Conservation (phyloP, 2,888 invertebrate genomes). For the Spodoptera picta region DNA sequence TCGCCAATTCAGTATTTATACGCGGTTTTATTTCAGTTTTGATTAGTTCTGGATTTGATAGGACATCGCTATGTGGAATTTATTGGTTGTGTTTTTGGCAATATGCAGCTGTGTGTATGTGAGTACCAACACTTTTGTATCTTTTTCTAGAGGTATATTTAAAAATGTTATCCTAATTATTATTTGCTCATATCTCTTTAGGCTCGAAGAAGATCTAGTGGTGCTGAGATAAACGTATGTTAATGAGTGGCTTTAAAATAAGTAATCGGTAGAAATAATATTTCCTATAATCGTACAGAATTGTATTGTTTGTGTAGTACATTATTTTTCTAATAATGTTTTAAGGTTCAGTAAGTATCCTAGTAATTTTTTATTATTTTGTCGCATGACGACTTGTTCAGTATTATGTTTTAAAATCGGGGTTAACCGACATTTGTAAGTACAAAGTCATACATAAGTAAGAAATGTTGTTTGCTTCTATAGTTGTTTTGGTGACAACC, state of each 20-base stretch:
- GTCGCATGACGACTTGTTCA: too few species aligned
- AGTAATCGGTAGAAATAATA: not conserved
- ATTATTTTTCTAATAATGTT: too few species aligned
- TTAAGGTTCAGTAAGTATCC: too few species aligned
- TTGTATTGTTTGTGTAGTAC: too few species aligned
- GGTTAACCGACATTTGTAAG: too few species aligned
- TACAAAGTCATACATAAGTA: too few species aligned
- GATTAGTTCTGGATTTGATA: slow-evolving; percentile 39
- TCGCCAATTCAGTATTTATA: slow-evolving; percentile 41
- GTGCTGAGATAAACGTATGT: slow-evolving; percentile 1
- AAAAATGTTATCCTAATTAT: not conserved
- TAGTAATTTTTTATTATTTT: too few species aligned
- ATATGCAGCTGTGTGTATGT: slow-evolving; percentile 36
- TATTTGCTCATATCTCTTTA: not conserved
- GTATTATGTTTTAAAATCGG: too few species aligned
- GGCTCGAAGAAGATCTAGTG: slow-evolving; percentile 2
- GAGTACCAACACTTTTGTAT: slow-evolving; percentile 9
- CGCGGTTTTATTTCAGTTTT: slow-evolving; percentile 22
- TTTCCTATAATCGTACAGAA: too few species aligned
- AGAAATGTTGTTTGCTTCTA: too few species aligned
- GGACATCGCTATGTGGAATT: slow-evolving; percentile 36
- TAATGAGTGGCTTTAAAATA: not conserved
- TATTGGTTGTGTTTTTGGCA: slow-evolving; percentile 35
- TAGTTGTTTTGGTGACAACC: too few species aligned
- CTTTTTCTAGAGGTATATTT: not conserved